These are phyloP conservation scores for Pachypanchax playfairii DNA, from an alignment of 2,113 vertebrate genomes.

Conservation along the genomic window DNA sequence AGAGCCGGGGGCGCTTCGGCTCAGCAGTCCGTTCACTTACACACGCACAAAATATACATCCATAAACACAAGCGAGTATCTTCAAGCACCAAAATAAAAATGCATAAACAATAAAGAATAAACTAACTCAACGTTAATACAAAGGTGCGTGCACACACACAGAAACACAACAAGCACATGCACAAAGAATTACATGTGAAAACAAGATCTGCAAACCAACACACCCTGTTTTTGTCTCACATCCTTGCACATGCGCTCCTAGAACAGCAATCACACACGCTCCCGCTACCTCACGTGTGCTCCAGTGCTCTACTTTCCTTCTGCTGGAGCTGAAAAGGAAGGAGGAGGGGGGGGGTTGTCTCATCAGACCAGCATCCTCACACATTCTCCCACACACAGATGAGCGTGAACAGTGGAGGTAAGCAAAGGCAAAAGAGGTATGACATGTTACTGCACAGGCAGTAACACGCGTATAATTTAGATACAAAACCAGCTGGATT, in stretches of 20 bases:
- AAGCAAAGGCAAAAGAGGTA: not conserved
- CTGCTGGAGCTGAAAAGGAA: constrained; percentile 43
- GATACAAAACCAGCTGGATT: no score
- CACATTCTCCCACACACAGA: constrained; percentile 9
- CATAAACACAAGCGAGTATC: not conserved
- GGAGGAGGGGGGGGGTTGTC: constrained; percentile 36
- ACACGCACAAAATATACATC: not conserved
- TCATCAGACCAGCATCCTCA: constrained; percentile 30
- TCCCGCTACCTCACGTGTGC: constrained; percentile 66
- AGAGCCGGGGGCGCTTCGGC: constrained; percentile 29
- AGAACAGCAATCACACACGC: constrained; percentile 54
- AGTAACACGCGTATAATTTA: not conserved
- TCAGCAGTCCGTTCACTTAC: constrained; percentile 13
- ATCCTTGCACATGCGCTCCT: constrained; percentile 47
- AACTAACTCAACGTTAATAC: not conserved
- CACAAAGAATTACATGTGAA: constrained; percentile 9
- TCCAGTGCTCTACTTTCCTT: constrained; percentile 75
- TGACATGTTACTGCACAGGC: no score
- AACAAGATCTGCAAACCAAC: constrained; percentile 16
- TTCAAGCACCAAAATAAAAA: constrained; percentile 4
- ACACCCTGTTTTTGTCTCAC: constrained; percentile 45
- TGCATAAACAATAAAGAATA: constrained; percentile 1
- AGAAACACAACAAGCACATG: not conserved
- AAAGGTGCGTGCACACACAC: not conserved
- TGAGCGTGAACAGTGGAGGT: not conserved